phyloP scores from a whole-genome alignment of 2,797 vertebrate species.

The Sebastes aleutianus region DNA sequence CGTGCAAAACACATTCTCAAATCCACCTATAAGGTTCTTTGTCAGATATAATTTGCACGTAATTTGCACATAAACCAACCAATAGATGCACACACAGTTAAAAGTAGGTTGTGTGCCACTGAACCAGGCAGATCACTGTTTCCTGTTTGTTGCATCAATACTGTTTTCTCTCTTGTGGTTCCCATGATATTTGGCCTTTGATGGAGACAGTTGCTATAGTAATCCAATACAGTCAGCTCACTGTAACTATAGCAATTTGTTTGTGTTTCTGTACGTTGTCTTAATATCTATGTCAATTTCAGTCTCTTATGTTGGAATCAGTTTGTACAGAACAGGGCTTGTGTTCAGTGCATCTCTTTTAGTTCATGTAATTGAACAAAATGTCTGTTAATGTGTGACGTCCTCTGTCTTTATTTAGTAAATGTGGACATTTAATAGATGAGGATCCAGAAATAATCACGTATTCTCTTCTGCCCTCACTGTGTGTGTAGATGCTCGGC shows the following conservation, averaged over 20 bases:
- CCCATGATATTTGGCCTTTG: conserved; percentile 2
- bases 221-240: conserved; percentile 1
- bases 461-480: not conserved
- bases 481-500: not conserved
- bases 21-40: not conserved
- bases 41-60: not conserved
- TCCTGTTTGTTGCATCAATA: conserved; percentile 13
- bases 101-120: not conserved
- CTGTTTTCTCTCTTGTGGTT: not conserved
- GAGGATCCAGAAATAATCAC: not conserved
- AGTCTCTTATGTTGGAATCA: not conserved
- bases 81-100: not conserved
- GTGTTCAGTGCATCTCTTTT: not conserved
- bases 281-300: not conserved
- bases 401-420: not conserved
- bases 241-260: not conserved
- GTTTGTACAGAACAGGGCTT: not conserved
- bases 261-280: not conserved
- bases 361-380: not conserved
- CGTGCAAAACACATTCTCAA: not conserved
- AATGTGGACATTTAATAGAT: not conserved
- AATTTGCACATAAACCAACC: not conserved
- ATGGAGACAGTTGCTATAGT: not conserved
- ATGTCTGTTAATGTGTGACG: not conserved
- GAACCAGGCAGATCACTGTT: not conserved